phyloP scores from a whole-genome alignment of 2,797 vertebrate species.

The Anabas testudineus region DNA sequence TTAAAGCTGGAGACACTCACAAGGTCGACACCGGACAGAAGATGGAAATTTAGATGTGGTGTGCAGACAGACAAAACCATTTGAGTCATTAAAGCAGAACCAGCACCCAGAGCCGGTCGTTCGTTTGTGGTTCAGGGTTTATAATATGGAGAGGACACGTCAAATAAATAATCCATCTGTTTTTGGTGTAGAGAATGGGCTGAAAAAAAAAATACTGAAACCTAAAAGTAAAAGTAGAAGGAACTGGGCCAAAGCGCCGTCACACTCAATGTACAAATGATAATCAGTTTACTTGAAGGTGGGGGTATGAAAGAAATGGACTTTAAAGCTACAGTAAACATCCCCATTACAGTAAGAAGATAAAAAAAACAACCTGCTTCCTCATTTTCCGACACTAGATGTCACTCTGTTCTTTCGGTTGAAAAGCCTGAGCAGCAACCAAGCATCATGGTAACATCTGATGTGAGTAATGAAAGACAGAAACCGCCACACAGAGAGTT shows the following conservation, averaged over 20 bases:
- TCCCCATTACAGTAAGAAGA: neutral
- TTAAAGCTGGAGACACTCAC: constrained; percentile 39
- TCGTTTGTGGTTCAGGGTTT: neutral
- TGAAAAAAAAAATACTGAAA: neutral
- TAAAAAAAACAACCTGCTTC: constrained; percentile 15
- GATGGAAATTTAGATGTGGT: neutral
- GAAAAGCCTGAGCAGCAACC: neutral
- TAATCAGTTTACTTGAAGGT: neutral
- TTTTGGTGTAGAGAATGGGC: neutral
- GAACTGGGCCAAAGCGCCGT: neutral
- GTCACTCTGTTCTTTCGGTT: constrained; percentile 32
- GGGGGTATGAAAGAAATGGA: neutral
- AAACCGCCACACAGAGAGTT: neutral
- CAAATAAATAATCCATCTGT: neutral
- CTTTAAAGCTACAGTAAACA: neutral
- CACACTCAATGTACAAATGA: neutral
- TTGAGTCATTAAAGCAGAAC: neutral
- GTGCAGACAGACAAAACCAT: neutral
- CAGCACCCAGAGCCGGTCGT: neutral
- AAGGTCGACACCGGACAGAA: neutral
- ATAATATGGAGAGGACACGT: neutral
- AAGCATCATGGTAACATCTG: neutral
- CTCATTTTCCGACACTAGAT: constrained; percentile 55
- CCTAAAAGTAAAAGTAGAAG: neutral
- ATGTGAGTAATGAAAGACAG: neutral